Percentiles rank a stretch among this genome's conserved stretches.
Evolutionary conservation across 2,888 invertebrate species (phyloP).

Genomic region (Lasioglossum pauxillum): DNA sequence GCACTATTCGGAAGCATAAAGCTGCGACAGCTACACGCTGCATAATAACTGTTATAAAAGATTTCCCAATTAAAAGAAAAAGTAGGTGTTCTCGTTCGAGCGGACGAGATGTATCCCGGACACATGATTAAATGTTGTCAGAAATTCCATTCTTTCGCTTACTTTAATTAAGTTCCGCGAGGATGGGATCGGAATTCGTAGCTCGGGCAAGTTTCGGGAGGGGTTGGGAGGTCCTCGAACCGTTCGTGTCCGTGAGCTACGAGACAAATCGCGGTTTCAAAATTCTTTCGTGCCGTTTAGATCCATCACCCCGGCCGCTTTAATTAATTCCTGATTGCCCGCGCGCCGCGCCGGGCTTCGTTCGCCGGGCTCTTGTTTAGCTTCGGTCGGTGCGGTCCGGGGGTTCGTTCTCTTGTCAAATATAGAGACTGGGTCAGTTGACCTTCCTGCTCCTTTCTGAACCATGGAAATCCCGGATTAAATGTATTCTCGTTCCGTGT

Average conservation of each 20-base stretch:
- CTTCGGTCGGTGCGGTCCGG: background rate
- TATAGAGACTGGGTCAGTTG: constrained; percentile 5
- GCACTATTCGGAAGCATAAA: no score
- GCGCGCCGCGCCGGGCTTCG: background rate
- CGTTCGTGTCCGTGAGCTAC: background rate
- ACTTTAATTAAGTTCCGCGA: constrained; percentile 55
- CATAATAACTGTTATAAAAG: no score
- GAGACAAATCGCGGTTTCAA: constrained; percentile 37
- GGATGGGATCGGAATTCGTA: constrained; percentile 38
- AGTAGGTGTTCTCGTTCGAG: background rate
- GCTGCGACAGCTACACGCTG: no score
- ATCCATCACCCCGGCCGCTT: background rate
- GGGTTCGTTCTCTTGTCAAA: background rate
- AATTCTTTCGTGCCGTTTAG: constrained; percentile 32
- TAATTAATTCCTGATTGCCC: constrained; percentile 33
- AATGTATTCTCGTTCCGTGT: background rate
- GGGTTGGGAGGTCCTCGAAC: background rate
- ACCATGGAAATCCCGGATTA: background rate
- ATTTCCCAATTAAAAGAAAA: background rate
- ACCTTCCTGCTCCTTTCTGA: background rate
- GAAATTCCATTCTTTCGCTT: constrained; percentile 51
- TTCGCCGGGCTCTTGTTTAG: constrained; percentile 19
- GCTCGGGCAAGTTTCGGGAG: background rate
- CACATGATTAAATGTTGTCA: constrained; percentile 41
- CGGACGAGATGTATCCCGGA: background rate